These are phyloP conservation scores for Malurus alboscapulatus DNA, from an alignment of 2,113 vertebrate species.

Conservation along the genomic window DNA sequence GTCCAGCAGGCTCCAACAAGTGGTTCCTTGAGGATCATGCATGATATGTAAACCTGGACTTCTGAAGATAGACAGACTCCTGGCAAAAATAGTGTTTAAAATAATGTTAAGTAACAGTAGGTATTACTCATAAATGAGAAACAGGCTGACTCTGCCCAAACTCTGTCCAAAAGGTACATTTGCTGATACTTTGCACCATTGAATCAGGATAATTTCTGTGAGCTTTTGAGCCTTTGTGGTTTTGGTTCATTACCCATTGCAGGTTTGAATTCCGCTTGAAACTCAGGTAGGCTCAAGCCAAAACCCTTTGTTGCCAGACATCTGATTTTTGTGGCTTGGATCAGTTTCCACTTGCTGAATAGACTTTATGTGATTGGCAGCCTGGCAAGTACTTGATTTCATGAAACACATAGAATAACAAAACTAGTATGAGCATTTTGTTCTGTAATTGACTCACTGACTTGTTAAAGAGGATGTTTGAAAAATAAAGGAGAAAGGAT, in stretches of 20 bases:
- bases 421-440: not conserved
- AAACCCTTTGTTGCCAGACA: not conserved
- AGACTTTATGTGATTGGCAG: not conserved
- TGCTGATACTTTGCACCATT: not conserved
- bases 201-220: not conserved
- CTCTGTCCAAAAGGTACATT: not conserved
- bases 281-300: not conserved
- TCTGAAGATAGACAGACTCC: not conserved
- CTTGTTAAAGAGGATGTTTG: not conserved
- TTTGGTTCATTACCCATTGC: not conserved
- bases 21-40: not conserved
- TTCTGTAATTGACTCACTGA: not conserved
- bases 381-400: not conserved
- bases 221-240: not conserved
- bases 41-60: not conserved
- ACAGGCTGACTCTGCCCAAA: not conserved
- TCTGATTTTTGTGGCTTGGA: not conserved
- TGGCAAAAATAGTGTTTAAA: not conserved
- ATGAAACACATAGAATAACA: not conserved
- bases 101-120: not conserved
- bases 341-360: not conserved
- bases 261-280: not conserved
- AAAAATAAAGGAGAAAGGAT: not conserved
- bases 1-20: not conserved
- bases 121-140: not conserved